A percentile compares a stretch with the other conserved stretches of the same genome.
phyloP scores from a whole-genome alignment of 2,113 vertebrate species.

The Nothoprocta perdicaria region DNA sequence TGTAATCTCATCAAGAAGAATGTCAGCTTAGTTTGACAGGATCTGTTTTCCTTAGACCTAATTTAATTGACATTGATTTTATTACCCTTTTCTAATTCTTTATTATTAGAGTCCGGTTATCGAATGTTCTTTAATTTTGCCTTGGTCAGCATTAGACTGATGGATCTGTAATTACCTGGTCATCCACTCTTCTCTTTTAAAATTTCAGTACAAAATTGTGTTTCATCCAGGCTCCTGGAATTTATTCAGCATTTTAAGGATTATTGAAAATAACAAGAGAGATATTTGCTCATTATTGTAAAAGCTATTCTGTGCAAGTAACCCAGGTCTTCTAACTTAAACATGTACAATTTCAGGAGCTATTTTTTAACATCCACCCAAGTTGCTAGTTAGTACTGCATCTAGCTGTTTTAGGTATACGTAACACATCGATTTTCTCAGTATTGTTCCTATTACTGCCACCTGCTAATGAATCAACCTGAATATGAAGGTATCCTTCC shows the following conservation, averaged over 20 bases:
- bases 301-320: background rate
- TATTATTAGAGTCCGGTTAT: background rate
- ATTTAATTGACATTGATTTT: constrained; percentile 52
- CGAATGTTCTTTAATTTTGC: background rate
- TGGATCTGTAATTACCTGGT: background rate
- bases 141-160: background rate
- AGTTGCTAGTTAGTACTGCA: background rate
- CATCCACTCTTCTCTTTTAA: background rate
- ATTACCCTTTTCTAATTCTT: constrained; percentile 29
- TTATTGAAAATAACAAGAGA: background rate
- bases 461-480: background rate
- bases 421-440: background rate
- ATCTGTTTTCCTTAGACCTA: constrained; percentile 28
- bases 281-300: background rate
- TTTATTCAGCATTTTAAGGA: background rate
- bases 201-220: background rate
- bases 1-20: constrained; percentile 35
- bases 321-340: background rate
- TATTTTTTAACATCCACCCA: background rate
- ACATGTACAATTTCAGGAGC: background rate
- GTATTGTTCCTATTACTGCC: background rate
- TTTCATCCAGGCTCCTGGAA: background rate
- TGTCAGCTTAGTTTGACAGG: constrained; percentile 46
- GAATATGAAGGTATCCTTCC: background rate
- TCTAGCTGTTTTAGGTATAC: background rate